These are phyloP conservation scores for Copidosoma aretas DNA, from an alignment of 2,888 invertebrate genomes.

Conservation along the genomic window DNA sequence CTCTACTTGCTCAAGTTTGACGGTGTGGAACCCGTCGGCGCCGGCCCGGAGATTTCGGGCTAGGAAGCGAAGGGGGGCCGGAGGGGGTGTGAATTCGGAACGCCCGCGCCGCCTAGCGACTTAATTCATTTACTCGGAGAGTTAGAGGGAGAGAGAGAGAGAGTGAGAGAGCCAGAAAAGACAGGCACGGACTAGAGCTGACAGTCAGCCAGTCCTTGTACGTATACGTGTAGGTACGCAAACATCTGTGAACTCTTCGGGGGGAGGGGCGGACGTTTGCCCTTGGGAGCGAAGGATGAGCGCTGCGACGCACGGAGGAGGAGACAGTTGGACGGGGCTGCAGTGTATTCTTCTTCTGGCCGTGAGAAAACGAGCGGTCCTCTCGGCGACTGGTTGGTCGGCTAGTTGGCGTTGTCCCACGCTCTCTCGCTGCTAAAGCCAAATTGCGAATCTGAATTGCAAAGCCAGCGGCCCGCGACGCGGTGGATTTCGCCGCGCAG, in stretches of 20 bases:
- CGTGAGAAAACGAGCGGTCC: slow-evolving; percentile 33
- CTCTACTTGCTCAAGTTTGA: neutral
- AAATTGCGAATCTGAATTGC: slow-evolving; percentile 42
- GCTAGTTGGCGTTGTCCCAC: too few relatives aligned
- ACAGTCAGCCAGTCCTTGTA: neutral
- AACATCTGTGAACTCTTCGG: slow-evolving; percentile 30
- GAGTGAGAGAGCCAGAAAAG: neutral
- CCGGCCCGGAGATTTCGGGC: too few relatives aligned
- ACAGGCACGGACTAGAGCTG: neutral
- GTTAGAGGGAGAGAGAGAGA: slow-evolving; percentile 1
- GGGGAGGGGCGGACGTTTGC: slow-evolving; percentile 6
- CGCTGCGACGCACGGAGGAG: neutral
- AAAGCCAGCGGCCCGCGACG: slow-evolving; percentile 14
- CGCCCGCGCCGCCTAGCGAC: too few relatives aligned
- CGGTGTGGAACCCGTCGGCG: neutral
- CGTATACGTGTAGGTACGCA: too few relatives aligned
- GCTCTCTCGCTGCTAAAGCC: neutral
- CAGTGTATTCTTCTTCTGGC: slow-evolving; percentile 20
- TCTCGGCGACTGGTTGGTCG: too few relatives aligned
- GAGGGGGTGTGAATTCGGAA: neutral
- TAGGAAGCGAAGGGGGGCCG: neutral
- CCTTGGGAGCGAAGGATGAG: slow-evolving; percentile 13
- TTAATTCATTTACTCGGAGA: slow-evolving; percentile 35
- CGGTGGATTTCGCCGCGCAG: neutral
- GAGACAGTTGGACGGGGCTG: neutral